These are phyloP conservation scores for Caloenas nicobarica DNA, from an alignment of 2,113 vertebrate genomes.

Conservation along the genomic window DNA sequence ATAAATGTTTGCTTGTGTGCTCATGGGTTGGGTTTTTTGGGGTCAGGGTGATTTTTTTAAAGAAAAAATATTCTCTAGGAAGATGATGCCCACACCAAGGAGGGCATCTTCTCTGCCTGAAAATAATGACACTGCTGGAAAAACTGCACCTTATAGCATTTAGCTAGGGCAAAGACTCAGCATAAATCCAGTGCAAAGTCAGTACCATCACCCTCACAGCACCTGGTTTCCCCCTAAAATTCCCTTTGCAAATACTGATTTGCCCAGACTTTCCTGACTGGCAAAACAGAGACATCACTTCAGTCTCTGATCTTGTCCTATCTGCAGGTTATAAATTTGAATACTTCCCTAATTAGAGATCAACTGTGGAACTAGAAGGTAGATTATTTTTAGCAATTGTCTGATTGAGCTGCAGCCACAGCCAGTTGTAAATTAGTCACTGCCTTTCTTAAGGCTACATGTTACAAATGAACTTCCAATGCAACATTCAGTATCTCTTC, in stretches of 20 bases:
- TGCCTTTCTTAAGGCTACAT: background rate
- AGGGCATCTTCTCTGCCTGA: background rate
- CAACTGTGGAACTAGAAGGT: background rate
- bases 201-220: background rate
- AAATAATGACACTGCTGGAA: background rate
- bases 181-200: background rate
- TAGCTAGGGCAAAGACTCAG: background rate
- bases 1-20: background rate
- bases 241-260: background rate
- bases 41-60: background rate
- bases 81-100: background rate
- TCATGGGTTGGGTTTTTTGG: background rate
- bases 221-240: background rate
- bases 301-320: background rate
- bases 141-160: background rate
- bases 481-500: background rate
- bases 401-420: background rate
- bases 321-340: background rate
- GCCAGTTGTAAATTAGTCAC: background rate
- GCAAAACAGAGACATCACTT: background rate
- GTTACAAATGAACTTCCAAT: background rate
- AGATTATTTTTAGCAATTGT: background rate
- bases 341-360: background rate
- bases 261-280: background rate
- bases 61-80: background rate